Evolutionary conservation across 2,888 invertebrate species (phyloP).

Genomic region (Ommatoiulus sabulosus): DNA sequence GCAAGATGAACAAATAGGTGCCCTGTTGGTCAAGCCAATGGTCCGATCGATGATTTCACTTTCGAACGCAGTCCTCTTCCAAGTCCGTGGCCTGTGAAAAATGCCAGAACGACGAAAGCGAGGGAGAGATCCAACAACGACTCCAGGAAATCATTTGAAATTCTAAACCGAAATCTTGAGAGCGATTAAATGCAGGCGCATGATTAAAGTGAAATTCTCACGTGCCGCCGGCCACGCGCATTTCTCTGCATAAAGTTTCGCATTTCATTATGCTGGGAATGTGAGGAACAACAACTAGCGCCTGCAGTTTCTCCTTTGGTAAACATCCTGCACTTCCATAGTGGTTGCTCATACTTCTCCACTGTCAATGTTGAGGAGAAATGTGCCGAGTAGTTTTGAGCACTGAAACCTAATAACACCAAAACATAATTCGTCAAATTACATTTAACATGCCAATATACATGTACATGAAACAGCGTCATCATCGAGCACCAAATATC

Average conservation of each 20-base stretch:
- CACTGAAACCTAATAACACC: too few species aligned
- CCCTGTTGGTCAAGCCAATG: background rate
- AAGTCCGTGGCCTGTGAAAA: background rate
- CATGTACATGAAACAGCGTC: too few species aligned
- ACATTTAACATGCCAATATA: too few species aligned
- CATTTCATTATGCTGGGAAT: background rate
- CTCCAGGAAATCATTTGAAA: background rate
- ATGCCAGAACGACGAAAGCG: background rate
- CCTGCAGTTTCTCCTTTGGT: background rate
- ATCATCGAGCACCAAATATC: too few species aligned
- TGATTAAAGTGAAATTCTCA: background rate
- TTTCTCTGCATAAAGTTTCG: background rate
- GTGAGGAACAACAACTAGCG: background rate
- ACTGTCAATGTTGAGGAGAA: too few species aligned
- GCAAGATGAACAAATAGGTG: background rate
- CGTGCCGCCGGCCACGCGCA: background rate
- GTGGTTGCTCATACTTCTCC: too few species aligned
- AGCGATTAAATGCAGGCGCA: background rate
- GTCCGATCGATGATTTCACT: conserved; percentile 12
- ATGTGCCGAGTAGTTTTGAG: too few species aligned
- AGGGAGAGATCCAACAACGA: background rate
- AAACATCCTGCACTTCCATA: background rate
- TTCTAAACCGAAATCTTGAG: conserved; percentile 10
- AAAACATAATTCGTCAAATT: too few species aligned
- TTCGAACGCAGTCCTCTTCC: background rate